Base-by-base conservation (phyloP, 2,888 invertebrate species). In the Asteroscopus sphinx region DNA sequence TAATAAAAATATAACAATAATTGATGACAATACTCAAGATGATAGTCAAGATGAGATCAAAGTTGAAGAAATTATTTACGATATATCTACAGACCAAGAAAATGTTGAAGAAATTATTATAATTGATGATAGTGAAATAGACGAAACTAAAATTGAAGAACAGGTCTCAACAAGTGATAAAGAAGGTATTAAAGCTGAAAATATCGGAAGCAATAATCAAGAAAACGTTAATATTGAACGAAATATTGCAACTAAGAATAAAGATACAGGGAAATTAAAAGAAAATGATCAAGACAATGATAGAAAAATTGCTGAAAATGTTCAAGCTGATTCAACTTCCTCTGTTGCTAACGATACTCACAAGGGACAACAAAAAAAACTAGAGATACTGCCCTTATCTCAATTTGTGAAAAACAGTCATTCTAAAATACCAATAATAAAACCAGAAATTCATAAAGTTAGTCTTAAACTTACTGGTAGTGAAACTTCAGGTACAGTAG, bases 401-500 rank as follows among this genome's bases (percentile, higher is more conserved):
- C 51, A 52, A 11, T 17, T 12, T 17, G n/a, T 45, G 4, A 66
- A 48, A 48, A 48, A 30, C 8, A 52, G 16, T 41, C 36, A 45
- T 11, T 71, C 67, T 7, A 67, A 66, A 67, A 71, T 71, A 45
- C 72, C 66, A 5, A 25, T 70, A 28, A 6, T 9, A 9, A 44
- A 48, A 33, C 4, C 16, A 45, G 51, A 71, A 16, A 37, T 11
- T 11, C 40, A 40, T 25, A 65, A 47, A 17, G 32, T 47, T 8
- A 4, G 11, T n/a, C 16, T 17, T 17, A 39, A 51, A 40, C 12
- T 25, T 33, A 15, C 15, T 30, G 28, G 12, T 9, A 71, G 26
- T 7, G 11, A 40, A 35, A 13, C 11, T 26, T n/a, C 26, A 11
- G 4, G 9, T 11, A 9, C 16, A 2, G 17, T 42, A n/a, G 36